Conservation (phyloP, 2,113 vertebrate species). For the Recurvirostra avosetta region DNA sequence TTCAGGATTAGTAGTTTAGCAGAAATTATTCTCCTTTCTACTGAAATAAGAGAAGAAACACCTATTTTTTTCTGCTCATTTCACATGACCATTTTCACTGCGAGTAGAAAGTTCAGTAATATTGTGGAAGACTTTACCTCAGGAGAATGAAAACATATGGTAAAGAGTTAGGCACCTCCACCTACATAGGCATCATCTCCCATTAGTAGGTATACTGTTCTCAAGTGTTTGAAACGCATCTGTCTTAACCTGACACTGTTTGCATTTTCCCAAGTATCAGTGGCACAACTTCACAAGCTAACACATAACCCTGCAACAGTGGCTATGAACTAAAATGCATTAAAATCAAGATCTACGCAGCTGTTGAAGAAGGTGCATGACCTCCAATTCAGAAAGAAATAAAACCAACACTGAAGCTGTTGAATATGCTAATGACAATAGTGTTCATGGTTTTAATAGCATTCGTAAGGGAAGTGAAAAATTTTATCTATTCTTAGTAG, state of each 20-base stretch:
- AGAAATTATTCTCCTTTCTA: background rate
- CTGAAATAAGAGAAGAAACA: background rate
- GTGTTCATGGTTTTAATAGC: background rate
- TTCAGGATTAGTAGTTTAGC: background rate
- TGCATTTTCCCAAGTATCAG: background rate
- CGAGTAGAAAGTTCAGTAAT: background rate
- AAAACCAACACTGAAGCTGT: background rate
- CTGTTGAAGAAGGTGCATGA: background rate
- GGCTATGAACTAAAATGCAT: background rate
- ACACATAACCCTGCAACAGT: background rate
- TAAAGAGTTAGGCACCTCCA: background rate
- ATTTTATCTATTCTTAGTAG: background rate
- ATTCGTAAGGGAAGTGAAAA: background rate
- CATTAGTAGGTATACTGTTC: background rate
- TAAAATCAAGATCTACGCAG: background rate
- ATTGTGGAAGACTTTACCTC: background rate
- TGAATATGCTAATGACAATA: background rate
- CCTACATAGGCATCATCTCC: background rate
- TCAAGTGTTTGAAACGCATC: background rate
- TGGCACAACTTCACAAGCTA: background rate
- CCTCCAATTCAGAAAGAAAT: background rate
- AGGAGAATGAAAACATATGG: background rate
- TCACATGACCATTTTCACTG: background rate
- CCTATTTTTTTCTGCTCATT: background rate
- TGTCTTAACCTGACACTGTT: background rate